Evolutionary conservation across 2,113 vertebrate species (phyloP).

Genomic region (Caloenas nicobarica): DNA sequence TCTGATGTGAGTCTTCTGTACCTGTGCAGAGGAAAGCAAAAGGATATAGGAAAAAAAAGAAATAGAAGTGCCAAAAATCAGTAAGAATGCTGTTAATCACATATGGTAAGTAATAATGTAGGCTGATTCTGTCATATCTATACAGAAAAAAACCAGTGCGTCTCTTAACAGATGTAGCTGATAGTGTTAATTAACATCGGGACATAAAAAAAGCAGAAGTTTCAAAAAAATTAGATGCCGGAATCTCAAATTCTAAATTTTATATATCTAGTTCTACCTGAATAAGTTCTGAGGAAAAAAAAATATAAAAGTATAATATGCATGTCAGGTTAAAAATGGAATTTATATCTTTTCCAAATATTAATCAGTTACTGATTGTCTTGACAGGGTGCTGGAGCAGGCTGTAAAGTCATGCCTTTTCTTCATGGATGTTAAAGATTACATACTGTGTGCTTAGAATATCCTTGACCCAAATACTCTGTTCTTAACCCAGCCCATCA

Average conservation of each 20-base stretch:
- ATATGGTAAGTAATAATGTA: not conserved
- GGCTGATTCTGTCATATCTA: not conserved
- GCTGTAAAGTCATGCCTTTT: not conserved
- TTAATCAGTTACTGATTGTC: not conserved
- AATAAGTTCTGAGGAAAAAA: not conserved
- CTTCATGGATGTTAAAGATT: not conserved
- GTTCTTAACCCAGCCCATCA: not conserved
- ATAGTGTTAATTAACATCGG: not conserved
- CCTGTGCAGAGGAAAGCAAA: not conserved
- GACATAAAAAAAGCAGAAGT: not conserved
- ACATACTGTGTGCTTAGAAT: not conserved
- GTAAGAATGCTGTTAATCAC: not conserved
- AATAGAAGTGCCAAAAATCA: not conserved
- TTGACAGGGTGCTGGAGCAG: not conserved
- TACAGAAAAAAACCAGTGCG: not conserved
- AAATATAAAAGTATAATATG: not conserved
- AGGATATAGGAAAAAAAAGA: not conserved
- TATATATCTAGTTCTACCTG: not conserved
- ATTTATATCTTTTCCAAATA: not conserved
- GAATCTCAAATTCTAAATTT: not conserved
- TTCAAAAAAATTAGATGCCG: not conserved
- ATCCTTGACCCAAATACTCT: not conserved
- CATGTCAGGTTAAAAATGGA: not conserved
- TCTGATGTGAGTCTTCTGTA: not conserved
- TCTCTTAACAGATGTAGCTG: not conserved